Percentiles rank a stretch among this genome's conserved stretches.
phyloP scores from a whole-genome alignment of 2,113 vertebrate genomes.

The Protomyctophum bolini region DNA sequence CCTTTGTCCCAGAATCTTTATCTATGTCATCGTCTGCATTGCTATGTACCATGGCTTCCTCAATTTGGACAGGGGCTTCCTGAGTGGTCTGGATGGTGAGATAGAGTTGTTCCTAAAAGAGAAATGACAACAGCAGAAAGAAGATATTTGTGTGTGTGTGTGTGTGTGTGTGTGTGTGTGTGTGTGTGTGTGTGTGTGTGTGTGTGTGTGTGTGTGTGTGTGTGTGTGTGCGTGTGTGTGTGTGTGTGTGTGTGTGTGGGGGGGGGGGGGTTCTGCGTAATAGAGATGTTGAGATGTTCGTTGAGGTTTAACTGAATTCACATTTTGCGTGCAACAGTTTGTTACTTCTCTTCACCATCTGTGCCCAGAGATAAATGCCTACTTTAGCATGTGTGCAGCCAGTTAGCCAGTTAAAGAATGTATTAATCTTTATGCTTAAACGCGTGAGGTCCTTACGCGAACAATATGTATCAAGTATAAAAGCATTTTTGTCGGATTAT shows the following conservation, averaged over 20 bases:
- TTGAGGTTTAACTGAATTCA: constrained; percentile 2
- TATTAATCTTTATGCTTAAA: constrained; percentile 36
- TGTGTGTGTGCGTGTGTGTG: no score
- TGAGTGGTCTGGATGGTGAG: neutral
- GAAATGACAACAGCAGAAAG: constrained; percentile 1
- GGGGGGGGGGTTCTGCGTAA: no score
- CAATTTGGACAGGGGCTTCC: constrained; percentile 30
- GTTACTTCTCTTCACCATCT: constrained; percentile 19
- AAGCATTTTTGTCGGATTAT: constrained; percentile 46
- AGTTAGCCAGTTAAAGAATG: neutral
- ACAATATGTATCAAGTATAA: constrained; percentile 38
- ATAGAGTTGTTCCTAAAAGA: constrained; percentile 37
- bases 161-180: no score
- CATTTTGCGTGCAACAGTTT: neutral
- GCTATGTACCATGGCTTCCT: constrained; percentile 28
- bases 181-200: no score
- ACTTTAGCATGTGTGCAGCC: constrained; percentile 3
- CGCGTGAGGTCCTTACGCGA: constrained; percentile 20
- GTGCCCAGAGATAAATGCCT: constrained; percentile 28
- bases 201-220: no score
- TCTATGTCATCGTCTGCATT: constrained; percentile 62
- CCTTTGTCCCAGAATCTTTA: constrained; percentile 73
- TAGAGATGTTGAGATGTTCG: neutral
- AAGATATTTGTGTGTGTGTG: neutral
- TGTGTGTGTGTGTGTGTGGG: no score